Evolutionary conservation across 1,140 invertebrate genomes (phyloP).

Genomic region (Ceratina japonica): DNA sequence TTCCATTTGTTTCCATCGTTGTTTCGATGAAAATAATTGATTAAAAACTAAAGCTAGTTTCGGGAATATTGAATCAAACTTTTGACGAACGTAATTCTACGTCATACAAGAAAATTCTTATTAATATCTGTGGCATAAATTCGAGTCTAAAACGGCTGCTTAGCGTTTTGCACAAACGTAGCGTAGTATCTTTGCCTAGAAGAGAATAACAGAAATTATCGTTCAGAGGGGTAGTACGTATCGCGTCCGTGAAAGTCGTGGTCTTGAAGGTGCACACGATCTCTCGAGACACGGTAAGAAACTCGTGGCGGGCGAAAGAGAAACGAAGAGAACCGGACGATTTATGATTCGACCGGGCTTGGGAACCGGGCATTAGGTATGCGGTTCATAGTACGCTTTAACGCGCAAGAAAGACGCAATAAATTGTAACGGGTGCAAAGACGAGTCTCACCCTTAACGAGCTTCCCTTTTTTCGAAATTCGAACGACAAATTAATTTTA

Average conservation of each 20-base stretch:
- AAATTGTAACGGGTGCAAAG: slow-evolving; percentile 67
- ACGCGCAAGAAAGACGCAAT: slow-evolving; percentile 71
- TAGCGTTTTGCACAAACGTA: not conserved
- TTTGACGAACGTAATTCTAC: no score
- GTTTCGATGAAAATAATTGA: no score
- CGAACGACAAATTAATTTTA: no score
- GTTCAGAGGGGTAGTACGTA: not conserved
- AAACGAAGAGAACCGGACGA: slow-evolving; percentile 44
- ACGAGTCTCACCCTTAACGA: slow-evolving; percentile 56
- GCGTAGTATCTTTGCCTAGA: not conserved
- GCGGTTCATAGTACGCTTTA: slow-evolving; percentile 70
- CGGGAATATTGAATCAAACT: no score
- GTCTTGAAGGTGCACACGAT: slow-evolving; percentile 38
- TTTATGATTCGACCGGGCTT: slow-evolving; percentile 69
- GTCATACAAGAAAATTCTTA: not conserved
- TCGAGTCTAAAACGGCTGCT: no score
- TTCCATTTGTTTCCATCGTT: no score
- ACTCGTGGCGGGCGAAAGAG: slow-evolving; percentile 30
- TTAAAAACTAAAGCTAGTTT: no score
- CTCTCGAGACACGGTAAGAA: slow-evolving; percentile 49
- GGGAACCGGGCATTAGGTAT: slow-evolving; percentile 68
- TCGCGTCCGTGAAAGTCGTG: slow-evolving; percentile 20
- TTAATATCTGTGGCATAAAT: no score
- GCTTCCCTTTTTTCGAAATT: slow-evolving; percentile 22
- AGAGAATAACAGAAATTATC: no score